Conservation (phyloP, 2,888 invertebrate genomes). For the Troides aeacus region DNA sequence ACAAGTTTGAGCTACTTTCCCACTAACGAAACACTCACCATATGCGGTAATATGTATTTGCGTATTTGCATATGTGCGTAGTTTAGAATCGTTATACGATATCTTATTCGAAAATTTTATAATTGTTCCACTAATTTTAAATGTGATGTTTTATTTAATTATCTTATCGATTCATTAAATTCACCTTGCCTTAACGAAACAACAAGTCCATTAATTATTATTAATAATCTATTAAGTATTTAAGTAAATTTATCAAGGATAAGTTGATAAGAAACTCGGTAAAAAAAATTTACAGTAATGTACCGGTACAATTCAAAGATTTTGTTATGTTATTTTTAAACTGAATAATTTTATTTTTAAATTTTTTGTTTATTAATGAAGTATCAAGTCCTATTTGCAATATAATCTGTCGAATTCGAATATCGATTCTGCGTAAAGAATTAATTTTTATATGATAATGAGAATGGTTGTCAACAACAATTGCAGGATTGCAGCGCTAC, state of each 20-base stretch:
- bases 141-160: background rate
- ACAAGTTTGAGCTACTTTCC: constrained; percentile 19
- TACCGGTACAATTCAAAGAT: too few species aligned
- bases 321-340: too few species aligned
- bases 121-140: background rate
- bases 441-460: too few species aligned
- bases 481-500: constrained; percentile 78
- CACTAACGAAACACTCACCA: constrained; percentile 6
- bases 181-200: background rate
- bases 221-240: background rate
- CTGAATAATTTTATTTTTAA: too few species aligned
- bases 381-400: too few species aligned
- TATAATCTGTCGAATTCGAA: background rate
- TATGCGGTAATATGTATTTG: constrained; percentile 13
- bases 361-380: too few species aligned
- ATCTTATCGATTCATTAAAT: background rate
- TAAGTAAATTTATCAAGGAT: background rate
- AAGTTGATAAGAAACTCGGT: background rate
- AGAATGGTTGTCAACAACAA: background rate
- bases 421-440: background rate
- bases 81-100: background rate
- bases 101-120: background rate
- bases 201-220: background rate
- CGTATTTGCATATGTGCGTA: background rate
- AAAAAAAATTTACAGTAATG: too few species aligned